Percentiles rank a stretch among this genome's conserved stretches.
Evolutionary conservation across 2,888 invertebrate genomes (phyloP).

Genomic region (Glaucopsyche alexis): DNA sequence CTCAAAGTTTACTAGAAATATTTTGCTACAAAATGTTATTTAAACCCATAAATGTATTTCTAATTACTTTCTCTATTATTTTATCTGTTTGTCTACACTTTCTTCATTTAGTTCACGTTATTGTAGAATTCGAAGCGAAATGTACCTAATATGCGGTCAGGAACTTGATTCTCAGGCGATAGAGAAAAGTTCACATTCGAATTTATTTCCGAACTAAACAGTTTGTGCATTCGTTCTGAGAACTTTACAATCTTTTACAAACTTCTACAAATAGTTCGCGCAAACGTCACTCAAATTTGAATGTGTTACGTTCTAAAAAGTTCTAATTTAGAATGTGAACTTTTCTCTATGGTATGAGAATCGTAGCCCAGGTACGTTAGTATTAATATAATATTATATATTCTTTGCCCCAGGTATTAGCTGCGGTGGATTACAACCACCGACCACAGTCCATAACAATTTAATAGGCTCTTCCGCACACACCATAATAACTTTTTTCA

Average conservation of each 20-base stretch:
- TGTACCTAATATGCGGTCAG: neutral
- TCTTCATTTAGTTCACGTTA: neutral
- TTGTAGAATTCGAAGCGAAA: neutral
- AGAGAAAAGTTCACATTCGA: neutral
- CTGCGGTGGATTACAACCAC: neutral
- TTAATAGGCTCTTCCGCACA: conserved; percentile 7
- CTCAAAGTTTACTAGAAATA: neutral
- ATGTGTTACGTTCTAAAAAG: no score
- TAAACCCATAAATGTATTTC: neutral
- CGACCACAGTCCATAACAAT: conserved; percentile 8
- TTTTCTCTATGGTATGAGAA: no score
- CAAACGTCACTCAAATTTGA: no score
- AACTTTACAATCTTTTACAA: no score
- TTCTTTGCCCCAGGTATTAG: no score
- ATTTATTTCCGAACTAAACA: neutral
- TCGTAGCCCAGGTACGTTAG: no score
- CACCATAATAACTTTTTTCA: neutral
- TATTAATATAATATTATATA: no score
- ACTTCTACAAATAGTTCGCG: no score
- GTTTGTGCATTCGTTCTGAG: no score
- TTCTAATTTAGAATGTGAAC: no score
- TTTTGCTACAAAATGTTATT: neutral
- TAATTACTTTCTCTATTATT: neutral
- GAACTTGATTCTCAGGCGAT: no score
- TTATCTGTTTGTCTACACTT: neutral